A percentile compares a stretch with the other conserved stretches of the same genome.
Evolutionary conservation across 1,140 invertebrate genomes (phyloP).

Genomic region (Metopolophium dirhodum): DNA sequence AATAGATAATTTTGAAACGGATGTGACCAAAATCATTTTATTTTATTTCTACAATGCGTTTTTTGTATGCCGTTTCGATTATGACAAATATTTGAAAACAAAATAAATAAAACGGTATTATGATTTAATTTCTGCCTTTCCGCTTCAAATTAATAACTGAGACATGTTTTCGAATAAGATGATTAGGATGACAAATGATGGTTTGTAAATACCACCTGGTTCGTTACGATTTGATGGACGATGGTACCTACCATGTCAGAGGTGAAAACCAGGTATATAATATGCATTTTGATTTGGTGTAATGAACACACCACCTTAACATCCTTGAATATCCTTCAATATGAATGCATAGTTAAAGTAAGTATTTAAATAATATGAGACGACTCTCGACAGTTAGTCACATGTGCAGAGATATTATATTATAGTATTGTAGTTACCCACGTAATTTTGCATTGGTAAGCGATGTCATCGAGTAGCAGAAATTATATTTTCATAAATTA

Average conservation of each 20-base stretch:
- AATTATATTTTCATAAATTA: neutral
- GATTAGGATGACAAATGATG: slow-evolving; percentile 47
- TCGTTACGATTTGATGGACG: slow-evolving; percentile 26
- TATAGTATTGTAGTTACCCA: no score
- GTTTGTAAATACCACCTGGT: slow-evolving; percentile 36
- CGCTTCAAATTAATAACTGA: neutral
- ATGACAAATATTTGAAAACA: neutral
- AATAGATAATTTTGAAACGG: slow-evolving; percentile 13
- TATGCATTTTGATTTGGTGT: slow-evolving; percentile 34
- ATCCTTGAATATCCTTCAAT: neutral
- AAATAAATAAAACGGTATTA: neutral
- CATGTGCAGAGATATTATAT: neutral
- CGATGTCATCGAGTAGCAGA: neutral
- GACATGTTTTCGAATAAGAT: neutral
- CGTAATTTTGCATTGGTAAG: neutral
- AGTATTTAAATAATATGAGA: neutral
- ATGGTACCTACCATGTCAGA: neutral
- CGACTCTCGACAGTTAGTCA: neutral
- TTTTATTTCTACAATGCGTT: neutral
- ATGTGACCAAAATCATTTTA: slow-evolving; percentile 7
- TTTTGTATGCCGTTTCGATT: neutral
- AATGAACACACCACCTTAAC: neutral
- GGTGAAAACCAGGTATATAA: slow-evolving; percentile 12
- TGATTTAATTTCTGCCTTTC: slow-evolving; percentile 14
- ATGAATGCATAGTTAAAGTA: neutral